phyloP scores from a whole-genome alignment of 2,888 invertebrate genomes.

The Drosophila anomelani region DNA sequence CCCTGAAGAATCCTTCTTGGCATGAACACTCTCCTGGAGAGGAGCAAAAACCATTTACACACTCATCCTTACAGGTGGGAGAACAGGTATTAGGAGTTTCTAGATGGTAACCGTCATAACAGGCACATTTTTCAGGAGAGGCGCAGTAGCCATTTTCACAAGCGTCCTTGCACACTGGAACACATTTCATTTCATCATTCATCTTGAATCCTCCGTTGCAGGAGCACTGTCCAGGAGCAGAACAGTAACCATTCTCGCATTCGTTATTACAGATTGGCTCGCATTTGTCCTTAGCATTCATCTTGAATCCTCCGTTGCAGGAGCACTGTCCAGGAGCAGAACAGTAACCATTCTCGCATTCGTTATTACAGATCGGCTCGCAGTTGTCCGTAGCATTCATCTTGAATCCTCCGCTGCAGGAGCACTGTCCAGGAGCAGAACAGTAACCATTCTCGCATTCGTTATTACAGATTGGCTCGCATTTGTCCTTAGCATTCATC shows the following conservation, averaged over 20 bases:
- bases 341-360: conserved; percentile 24
- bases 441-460: conserved; percentile 40
- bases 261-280: conserved; percentile 9
- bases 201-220: conserved; percentile 33
- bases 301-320: conserved; percentile 6
- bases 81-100: conserved; percentile 11
- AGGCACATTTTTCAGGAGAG: conserved; percentile 22
- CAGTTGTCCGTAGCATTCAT: background rate
- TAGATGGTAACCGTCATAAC: conserved; percentile 29
- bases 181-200: conserved; percentile 16
- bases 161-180: conserved; percentile 17
- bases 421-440: conserved; percentile 21
- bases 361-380: background rate
- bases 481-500: background rate
- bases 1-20: background rate
- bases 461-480: conserved; percentile 12
- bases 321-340: conserved; percentile 32
- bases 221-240: conserved; percentile 29
- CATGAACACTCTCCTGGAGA: conserved; percentile 37
- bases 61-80: conserved; percentile 25
- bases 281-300: background rate
- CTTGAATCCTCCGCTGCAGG: background rate
- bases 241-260: conserved; percentile 39
- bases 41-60: conserved; percentile 39
- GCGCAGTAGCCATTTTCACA: conserved; percentile 40